phyloP scores from a whole-genome alignment of 2,888 invertebrate species.

The Onchidella celtica region DNA sequence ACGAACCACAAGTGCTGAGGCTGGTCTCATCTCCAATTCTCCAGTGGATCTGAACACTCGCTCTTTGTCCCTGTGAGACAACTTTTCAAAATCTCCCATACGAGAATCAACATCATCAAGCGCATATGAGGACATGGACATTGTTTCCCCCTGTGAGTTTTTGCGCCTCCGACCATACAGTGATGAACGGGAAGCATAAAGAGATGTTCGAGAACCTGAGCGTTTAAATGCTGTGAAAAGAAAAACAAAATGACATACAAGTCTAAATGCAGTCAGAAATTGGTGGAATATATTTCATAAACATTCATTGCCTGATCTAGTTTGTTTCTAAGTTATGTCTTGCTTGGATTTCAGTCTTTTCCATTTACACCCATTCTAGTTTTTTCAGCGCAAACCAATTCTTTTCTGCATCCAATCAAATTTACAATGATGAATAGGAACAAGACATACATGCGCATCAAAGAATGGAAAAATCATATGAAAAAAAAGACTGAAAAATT shows the following conservation, averaged over 20 bases:
- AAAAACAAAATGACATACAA: not conserved
- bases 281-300: too few species aligned
- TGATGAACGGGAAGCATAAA: slow-evolving; percentile 72
- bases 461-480: too few species aligned
- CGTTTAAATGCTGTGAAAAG: slow-evolving; percentile 64
- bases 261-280: not conserved
- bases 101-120: slow-evolving; percentile 70
- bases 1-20: slow-evolving; percentile 65
- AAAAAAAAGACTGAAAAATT: too few species aligned
- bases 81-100: slow-evolving; percentile 61
- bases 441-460: too few species aligned
- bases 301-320: too few species aligned
- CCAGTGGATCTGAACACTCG: slow-evolving; percentile 68
- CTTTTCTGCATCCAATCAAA: too few species aligned
- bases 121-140: slow-evolving; percentile 62
- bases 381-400: too few species aligned
- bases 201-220: slow-evolving; percentile 66
- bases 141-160: slow-evolving; percentile 63
- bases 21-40: slow-evolving; percentile 63
- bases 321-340: too few species aligned
- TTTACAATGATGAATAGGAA: too few species aligned
- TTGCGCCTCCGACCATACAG: slow-evolving; percentile 67
- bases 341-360: too few species aligned
- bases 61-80: slow-evolving; percentile 62
- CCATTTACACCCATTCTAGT: too few species aligned